Evolutionary conservation across 2,797 vertebrate genomes (phyloP), one percentile per base, ranked within the genome.

Genomic region (Pseudomugil tenellus): DNA sequence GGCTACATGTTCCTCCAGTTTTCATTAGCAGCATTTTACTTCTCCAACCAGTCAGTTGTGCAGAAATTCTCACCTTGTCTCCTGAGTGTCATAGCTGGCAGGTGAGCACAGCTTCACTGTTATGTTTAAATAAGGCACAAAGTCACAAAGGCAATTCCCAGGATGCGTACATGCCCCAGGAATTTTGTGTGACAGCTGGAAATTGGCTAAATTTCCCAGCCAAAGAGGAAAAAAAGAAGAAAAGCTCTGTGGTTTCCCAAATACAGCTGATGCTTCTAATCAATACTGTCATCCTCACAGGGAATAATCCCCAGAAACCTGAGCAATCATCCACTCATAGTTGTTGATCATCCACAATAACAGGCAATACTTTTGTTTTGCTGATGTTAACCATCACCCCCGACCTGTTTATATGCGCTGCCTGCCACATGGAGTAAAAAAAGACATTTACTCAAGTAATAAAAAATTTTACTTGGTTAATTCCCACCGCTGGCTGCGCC

Each of bases 401-500:
- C 12, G 41, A 49, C 21, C 46, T 23, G 46, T 49, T 43, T 49
- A 23, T 23, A 49, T 13, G 23, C 46, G 23, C 46, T 23, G 21
- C 4, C 46, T 49, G 46, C 46, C 46, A 49, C 46, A 49, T 23
- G 39, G 46, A 26, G 29, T 49, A 43, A 55, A 19, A 17, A 9
- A 16, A 66, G 63, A 56, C 48, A 43, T 49, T 67, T 29, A 41
- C 57, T 51, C 1, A 4, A 41, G 49, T 68, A 60, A 21, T 28
- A 68, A 31, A 58, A 14, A 26, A 41, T 39, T 58, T 58, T 41
- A 17, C 34, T 37, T 39, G 14, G 46, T 68, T 60, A 35, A 53
- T 68, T 60, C 48, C 66, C 46, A 58, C 56, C 56, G 28, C 34
- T 5, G 57, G 57, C 29, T 32, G 4, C 35, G 59, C 46, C 41